Evolutionary conservation across 2,113 vertebrate species (phyloP), one percentile per base, ranked within the genome.

Genomic region (Bufo bufo): DNA sequence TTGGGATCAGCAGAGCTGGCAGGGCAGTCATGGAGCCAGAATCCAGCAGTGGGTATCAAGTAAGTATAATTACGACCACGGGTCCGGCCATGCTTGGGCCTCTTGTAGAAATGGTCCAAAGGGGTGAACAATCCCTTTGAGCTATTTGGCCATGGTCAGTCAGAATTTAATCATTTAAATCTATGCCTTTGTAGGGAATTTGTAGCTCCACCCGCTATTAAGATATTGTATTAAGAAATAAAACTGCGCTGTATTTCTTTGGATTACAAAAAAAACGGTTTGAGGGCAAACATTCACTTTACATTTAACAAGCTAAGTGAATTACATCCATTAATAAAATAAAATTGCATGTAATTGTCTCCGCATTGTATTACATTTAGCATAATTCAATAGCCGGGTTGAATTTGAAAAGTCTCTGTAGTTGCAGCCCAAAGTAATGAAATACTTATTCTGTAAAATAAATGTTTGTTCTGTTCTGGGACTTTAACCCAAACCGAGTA

Each of bases 371-470:
- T 83, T 83, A 83, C 63, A 83, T 52, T 17, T 33, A 19, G 52
- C 47, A 3, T 83, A 83, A 69, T 83, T 47, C 61, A 83, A 83
- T 69, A 66, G 13, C 58, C 19, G 4, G 4, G 47, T 10, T 17
- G 23, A 65, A 19, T n/a, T 58, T 13, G 80, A 65, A 52, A 69
- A 83, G 45, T 69, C n/a, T 66, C 59, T 83, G 81, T 69, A 83
- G 61, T n/a, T 7, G 20, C 61, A 52, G 61, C 61, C 81, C 63
- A 65, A 65, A 49, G 81, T 69, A 83, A 83, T 20, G 16, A 47
- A 83, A 83, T 83, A 65, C 43, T 83, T 83, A 83, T 83, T 83
- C 61, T 20, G 9, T 83, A 83, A 83, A 83, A 6, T n/a, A n/a
- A 83, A 69, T 83, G 63, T 83, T 83, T 83, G 59, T 83, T 69